Percentiles rank a stretch among this genome's conserved stretches.
Conservation (phyloP, 2,888 invertebrate genomes). For the Morpho deidamia region DNA sequence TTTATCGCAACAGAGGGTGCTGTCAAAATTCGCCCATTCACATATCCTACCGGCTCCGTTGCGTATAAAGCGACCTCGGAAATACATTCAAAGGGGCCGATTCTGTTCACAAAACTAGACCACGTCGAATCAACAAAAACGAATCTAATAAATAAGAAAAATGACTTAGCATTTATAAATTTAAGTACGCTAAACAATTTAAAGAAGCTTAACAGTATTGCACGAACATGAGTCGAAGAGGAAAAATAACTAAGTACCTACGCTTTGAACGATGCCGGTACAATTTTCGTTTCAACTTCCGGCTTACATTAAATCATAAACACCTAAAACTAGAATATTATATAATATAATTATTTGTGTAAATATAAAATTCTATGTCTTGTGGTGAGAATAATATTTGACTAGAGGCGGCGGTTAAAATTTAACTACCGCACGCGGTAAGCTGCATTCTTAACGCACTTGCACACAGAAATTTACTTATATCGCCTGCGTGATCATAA, state of each 20-base stretch:
- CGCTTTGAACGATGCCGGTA: slow-evolving; percentile 28
- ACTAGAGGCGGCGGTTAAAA: slow-evolving; percentile 67
- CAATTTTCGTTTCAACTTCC: slow-evolving; percentile 42
- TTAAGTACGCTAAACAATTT: slow-evolving; percentile 59
- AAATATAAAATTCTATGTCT: slow-evolving; percentile 79
- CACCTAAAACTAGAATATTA: slow-evolving; percentile 78
- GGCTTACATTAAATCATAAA: slow-evolving; percentile 71
- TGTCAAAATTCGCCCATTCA: background rate
- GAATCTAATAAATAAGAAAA: slow-evolving; percentile 38
- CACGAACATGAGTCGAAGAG: slow-evolving; percentile 53
- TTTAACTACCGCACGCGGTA: slow-evolving; percentile 31
- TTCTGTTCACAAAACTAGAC: slow-evolving; percentile 37
- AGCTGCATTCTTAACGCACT: slow-evolving; percentile 19
- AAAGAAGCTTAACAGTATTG: slow-evolving; percentile 74
- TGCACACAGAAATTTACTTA: slow-evolving; percentile 23
- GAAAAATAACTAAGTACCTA: slow-evolving; percentile 57
- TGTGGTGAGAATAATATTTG: slow-evolving; percentile 75
- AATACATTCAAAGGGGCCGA: background rate
- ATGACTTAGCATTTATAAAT: slow-evolving; percentile 30
- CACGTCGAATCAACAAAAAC: slow-evolving; percentile 49
- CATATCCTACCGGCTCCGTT: slow-evolving; percentile 12
- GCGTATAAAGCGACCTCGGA: slow-evolving; percentile 19
- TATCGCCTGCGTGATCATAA: too few relatives aligned
- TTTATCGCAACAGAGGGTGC: background rate
- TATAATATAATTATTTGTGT: slow-evolving; percentile 78